Conservation (phyloP, 2,797 vertebrate genomes). For the Liasis olivaceus region DNA sequence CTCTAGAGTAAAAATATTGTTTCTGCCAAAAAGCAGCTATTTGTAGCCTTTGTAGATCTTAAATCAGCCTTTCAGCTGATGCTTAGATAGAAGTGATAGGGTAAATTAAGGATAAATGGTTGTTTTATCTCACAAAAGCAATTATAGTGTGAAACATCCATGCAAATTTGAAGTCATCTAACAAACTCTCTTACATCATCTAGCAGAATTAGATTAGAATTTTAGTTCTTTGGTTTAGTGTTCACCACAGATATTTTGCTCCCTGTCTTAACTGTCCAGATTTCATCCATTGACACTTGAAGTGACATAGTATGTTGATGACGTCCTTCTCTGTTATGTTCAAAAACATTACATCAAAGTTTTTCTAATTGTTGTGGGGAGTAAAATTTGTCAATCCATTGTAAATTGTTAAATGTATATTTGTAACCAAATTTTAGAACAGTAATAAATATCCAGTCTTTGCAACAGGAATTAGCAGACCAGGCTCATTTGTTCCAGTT, state of each 20-base stretch:
- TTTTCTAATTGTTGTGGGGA: neutral
- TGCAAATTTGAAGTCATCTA: neutral
- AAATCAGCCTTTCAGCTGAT: neutral
- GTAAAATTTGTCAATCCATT: neutral
- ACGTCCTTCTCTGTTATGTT: neutral
- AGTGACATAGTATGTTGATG: neutral
- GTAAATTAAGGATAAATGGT: neutral
- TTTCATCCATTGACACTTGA: neutral
- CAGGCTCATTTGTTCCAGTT: neutral
- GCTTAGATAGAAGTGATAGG: neutral
- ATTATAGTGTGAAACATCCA: neutral
- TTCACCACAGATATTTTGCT: neutral
- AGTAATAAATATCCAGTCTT: neutral
- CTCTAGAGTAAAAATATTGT: neutral
- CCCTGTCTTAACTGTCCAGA: neutral
- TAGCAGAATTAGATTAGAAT: neutral
- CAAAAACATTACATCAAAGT: neutral
- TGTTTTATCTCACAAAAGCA: neutral
- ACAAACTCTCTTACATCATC: neutral
- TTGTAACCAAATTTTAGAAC: neutral
- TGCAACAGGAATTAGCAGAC: neutral
- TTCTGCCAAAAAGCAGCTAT: neutral
- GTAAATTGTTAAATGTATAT: neutral
- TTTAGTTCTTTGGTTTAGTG: neutral
- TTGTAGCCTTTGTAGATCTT: neutral